Conservation (phyloP, 1,140 invertebrate genomes). For the Drosophila chauvacae region DNA sequence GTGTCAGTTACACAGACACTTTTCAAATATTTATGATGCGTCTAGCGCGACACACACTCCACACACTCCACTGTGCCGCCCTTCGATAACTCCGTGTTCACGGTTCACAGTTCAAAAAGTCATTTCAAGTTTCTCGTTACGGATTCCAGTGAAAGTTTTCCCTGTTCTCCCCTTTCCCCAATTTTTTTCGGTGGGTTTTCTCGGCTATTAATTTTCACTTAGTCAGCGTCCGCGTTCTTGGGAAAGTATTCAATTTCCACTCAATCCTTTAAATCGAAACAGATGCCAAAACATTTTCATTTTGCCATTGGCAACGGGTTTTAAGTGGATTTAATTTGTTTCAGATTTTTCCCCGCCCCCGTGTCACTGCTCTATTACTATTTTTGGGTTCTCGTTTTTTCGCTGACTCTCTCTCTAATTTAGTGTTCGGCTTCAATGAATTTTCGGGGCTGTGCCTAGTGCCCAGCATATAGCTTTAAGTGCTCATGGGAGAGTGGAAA, state of each 20-base stretch:
- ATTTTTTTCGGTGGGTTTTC: constrained; percentile 10
- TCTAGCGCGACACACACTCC: constrained; percentile 37
- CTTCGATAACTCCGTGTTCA: constrained; percentile 31
- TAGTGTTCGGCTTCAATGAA: constrained; percentile 48
- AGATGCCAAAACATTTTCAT: constrained; percentile 76
- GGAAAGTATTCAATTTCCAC: constrained; percentile 67
- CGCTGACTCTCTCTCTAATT: constrained; percentile 51
- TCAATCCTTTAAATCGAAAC: constrained; percentile 78
- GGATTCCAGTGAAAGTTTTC: constrained; percentile 72
- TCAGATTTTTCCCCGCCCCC: constrained; percentile 9
- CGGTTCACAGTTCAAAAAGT: constrained; percentile 80
- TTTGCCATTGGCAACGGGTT: constrained; percentile 47
- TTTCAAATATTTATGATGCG: constrained; percentile 77
- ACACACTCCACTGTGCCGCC: constrained; percentile 5
- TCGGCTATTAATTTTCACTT: constrained; percentile 76
- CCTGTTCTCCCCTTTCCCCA: constrained; percentile 1
- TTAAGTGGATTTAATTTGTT: constrained; percentile 58
- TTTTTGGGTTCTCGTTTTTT: constrained; percentile 61
- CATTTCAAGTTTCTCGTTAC: constrained; percentile 77
- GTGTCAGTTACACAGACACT: constrained; percentile 72
- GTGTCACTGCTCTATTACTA: constrained; percentile 16
- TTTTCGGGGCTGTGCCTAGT: constrained; percentile 28
- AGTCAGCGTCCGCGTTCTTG: constrained; percentile 59
- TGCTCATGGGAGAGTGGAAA: constrained; percentile 56
- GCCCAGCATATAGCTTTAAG: constrained; percentile 51